phyloP scores from a whole-genome alignment of 2,113 vertebrate species.

The Sciurus niger region DNA sequence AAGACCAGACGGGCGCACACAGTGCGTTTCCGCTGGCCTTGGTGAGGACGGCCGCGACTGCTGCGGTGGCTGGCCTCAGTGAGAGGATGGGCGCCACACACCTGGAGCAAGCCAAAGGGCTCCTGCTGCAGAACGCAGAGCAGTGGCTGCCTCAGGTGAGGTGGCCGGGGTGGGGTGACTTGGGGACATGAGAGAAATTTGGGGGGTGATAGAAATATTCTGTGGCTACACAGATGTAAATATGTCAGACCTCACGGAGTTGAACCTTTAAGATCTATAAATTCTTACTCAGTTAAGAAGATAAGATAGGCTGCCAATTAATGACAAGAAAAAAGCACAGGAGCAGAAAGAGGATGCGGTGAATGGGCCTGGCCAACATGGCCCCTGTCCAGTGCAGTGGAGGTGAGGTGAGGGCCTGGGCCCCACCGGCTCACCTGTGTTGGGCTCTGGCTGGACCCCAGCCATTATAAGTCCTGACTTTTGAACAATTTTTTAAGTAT shows the following conservation, averaged over 20 bases:
- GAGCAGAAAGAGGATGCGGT: neutral
- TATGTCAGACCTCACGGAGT: neutral
- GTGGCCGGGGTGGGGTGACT: accelerated
- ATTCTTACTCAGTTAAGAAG: neutral
- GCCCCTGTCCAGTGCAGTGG: neutral
- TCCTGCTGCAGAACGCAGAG: too few relatives aligned
- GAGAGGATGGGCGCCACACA: neutral
- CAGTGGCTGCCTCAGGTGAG: neutral
- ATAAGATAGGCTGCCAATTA: neutral
- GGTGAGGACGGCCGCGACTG: neutral
- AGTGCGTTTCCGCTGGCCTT: neutral
- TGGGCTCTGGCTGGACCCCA: neutral
- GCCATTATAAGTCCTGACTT: neutral
- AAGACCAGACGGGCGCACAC: accelerated
- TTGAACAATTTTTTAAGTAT: neutral
- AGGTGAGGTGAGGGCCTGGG: neutral
- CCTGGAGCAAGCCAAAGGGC: neutral
- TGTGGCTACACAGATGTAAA: too few relatives aligned
- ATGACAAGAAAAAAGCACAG: neutral
- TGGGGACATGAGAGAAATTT: neutral
- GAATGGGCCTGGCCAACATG: neutral
- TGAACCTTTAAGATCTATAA: neutral
- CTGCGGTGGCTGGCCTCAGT: accelerated
- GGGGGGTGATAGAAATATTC: neutral
- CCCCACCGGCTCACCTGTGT: neutral